These are phyloP conservation scores for Perithous albicinctus DNA, from an alignment of 2,888 invertebrate species.

Conservation along the genomic window DNA sequence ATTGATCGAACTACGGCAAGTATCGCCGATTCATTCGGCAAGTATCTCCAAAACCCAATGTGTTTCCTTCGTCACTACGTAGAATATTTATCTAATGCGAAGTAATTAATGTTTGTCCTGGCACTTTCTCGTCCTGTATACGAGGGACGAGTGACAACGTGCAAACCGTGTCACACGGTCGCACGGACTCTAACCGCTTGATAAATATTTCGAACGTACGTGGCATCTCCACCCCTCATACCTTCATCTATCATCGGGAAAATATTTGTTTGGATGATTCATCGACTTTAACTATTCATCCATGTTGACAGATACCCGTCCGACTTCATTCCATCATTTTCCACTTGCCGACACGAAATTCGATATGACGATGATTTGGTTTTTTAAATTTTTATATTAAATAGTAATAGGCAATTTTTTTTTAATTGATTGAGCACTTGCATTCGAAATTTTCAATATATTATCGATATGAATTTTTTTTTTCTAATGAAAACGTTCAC, in stretches of 20 bases:
- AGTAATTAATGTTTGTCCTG: constrained; percentile 63
- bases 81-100: constrained; percentile 19
- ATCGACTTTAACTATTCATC: constrained; percentile 36
- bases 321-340: constrained; percentile 24
- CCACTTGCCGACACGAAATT: neutral
- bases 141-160: constrained; percentile 49
- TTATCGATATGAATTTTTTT: no score
- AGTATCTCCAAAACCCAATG: neutral
- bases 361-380: neutral
- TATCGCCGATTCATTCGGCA: neutral
- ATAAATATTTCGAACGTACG: constrained; percentile 56
- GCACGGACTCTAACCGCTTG: constrained; percentile 30
- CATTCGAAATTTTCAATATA: no score
- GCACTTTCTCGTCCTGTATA: constrained; percentile 42
- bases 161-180: constrained; percentile 14
- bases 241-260: constrained; percentile 17
- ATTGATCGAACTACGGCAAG: neutral
- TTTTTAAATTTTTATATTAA: no score
- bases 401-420: no score
- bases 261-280: constrained; percentile 19
- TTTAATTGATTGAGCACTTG: no score
- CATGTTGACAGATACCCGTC: neutral
- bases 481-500: no score
- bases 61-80: neutral
- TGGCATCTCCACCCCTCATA: neutral